Evolutionary conservation across 2,113 vertebrate genomes (phyloP), one percentile per base, ranked within the genome.

Genomic region (Petaurus breviceps): DNA sequence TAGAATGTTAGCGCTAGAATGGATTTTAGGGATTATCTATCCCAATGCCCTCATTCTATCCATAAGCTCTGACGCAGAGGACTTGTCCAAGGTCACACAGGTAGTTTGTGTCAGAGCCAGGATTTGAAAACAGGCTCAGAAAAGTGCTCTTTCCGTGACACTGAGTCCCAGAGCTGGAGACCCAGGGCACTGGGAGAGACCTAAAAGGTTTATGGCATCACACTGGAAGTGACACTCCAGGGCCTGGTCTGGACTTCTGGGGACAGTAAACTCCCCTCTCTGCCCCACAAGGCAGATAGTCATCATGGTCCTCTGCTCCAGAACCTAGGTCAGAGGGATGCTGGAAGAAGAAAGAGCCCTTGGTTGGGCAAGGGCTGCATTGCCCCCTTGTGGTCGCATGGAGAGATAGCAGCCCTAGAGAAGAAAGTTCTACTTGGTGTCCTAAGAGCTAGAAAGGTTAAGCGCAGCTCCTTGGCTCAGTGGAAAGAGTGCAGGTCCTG

Each of bases 301-400:
- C 28, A 31, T 37, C 28, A 14, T 22, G 31, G 28, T 2, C 12
- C 57, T 68, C 31, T 68, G 57, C 57, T 14, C 28, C 31, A 37
- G 57, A 68, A 68, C 57, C 57, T 37, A 68, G 28, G 57, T 31
- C 57, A 68, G 89, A 91, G 37, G 50, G 47, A 91, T 16, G 2
- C 3, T 8, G 7, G 23, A 95, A 5, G 12, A 23, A 24, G 28
- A 54, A 52, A 49, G 84, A 52, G 26, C 61, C 68, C 51, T 46
- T 11, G 25, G 61, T 57, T 93, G 93, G 46, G 28, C 89, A n/a
- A 47, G 90, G 57, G 53, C 95, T 95, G 49, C 92, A 96, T 95
- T 92, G 91, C n/a, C 97, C 93, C 96, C 96, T 97, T 52, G 98
- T 97, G 97, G 96, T 50, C 28, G 55, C 2, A 37, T 0, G 53